Conservation (phyloP, 2,888 invertebrate species). For the Dexiosoma caninum region DNA sequence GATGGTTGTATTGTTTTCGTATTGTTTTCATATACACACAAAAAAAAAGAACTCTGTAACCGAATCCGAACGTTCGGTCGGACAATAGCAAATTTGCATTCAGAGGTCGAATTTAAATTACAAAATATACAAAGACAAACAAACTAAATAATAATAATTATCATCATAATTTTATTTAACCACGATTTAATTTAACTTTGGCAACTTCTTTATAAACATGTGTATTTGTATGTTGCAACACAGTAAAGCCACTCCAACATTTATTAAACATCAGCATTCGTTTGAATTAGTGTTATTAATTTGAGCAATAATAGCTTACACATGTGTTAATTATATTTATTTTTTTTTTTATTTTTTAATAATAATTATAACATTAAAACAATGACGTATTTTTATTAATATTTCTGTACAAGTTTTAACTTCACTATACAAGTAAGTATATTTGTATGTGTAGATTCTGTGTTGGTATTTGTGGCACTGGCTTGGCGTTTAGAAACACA, state of each 20-base stretch:
- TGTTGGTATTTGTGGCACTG: neutral
- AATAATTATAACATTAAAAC: conserved; percentile 12
- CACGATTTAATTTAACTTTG: no score
- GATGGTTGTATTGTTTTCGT: no score
- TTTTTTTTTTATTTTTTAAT: neutral
- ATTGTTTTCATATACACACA: no score
- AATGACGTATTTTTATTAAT: conserved; percentile 30
- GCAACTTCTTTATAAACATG: neutral
- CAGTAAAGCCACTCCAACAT: neutral
- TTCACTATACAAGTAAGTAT: neutral
- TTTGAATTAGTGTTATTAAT: neutral
- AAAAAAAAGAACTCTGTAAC: no score
- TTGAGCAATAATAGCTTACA: neutral
- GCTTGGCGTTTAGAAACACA: neutral
- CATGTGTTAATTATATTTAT: neutral
- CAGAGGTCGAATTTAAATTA: no score
- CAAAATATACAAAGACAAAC: no score
- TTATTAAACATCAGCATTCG: neutral
- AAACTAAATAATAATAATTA: no score
- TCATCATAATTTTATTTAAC: no score
- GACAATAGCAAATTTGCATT: no score
- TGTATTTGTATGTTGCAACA: neutral
- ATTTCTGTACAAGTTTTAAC: neutral
- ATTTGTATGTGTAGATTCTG: no score
- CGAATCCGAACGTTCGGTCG: no score